Percentiles rank a stretch among this genome's conserved stretches.
phyloP scores from a whole-genome alignment of 1,140 invertebrate species.

The Zaprionus tsacasi region DNA sequence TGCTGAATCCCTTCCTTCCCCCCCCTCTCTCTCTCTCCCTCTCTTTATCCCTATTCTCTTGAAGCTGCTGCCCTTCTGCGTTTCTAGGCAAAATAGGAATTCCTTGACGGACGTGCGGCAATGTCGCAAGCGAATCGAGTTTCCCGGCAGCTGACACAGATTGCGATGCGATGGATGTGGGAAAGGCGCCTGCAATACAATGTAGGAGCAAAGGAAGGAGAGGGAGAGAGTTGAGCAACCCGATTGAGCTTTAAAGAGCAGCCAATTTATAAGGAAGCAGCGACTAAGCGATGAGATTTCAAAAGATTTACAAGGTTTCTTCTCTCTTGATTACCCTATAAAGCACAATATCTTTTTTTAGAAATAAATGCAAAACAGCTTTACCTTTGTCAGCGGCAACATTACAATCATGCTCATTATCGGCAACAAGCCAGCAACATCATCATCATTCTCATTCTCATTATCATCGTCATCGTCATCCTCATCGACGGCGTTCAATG shows the following conservation, averaged over 20 bases:
- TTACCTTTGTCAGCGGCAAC: background rate
- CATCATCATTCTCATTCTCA: background rate
- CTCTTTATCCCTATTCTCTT: background rate
- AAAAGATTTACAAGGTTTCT: background rate
- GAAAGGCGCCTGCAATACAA: conserved; percentile 2
- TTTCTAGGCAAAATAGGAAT: conserved; percentile 70
- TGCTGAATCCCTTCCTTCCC: background rate
- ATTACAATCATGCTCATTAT: background rate
- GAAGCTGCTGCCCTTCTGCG: conserved; percentile 5
- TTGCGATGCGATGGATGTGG: conserved; percentile 40
- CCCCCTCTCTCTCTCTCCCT: background rate
- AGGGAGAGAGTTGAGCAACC: background rate
- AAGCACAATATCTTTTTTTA: background rate
- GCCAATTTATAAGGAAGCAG: conserved; percentile 2
- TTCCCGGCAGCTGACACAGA: conserved; percentile 65
- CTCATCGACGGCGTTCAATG: conserved; percentile 40
- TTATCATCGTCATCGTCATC: background rate
- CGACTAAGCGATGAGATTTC: background rate
- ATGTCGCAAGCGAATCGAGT: conserved; percentile 49
- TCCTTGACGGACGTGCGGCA: conserved; percentile 62
- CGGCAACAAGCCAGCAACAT: conserved; percentile 1
- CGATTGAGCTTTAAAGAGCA: background rate
- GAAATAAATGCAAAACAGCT: background rate
- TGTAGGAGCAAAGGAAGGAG: background rate
- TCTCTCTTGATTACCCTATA: background rate